Percentiles rank a stretch among this genome's conserved stretches.
These are phyloP conservation scores for Phenganax stokvisi DNA, from an alignment of 92 coral and sea anemone species.

Conservation along the genomic window DNA sequence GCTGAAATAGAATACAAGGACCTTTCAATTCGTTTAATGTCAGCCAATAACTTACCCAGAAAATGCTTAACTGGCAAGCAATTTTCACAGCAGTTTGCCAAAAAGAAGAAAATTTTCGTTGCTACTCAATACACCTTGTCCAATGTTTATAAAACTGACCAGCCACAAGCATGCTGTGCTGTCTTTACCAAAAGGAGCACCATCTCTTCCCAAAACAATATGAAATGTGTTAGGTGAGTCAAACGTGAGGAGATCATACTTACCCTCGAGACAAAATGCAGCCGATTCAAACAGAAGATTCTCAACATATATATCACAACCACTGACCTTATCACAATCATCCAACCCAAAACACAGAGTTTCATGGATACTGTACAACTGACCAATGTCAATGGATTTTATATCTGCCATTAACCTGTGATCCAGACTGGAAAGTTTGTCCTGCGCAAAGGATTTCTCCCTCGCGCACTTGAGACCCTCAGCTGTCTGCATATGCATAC, in stretches of 20 bases:
- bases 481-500: no score
- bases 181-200: conserved; percentile 50
- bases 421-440: neutral
- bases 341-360: conserved; percentile 38
- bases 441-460: no score
- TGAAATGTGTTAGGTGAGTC: conserved; percentile 20
- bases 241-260: conserved; percentile 9
- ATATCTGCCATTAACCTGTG: conserved; percentile 49
- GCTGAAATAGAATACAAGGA: conserved; percentile 28
- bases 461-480: no score
- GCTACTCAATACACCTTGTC: conserved; percentile 45
- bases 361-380: conserved; percentile 39
- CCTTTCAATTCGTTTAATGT: conserved; percentile 33
- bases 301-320: conserved; percentile 33
- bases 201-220: conserved; percentile 51
- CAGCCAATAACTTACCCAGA: conserved; percentile 21
- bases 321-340: conserved; percentile 39
- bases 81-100: conserved; percentile 54
- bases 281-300: conserved; percentile 29
- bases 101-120: conserved; percentile 43
- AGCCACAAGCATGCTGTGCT: conserved; percentile 46
- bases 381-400: conserved; percentile 45
- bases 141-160: conserved; percentile 40
- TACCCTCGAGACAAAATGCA: conserved; percentile 37
- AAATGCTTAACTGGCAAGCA: conserved; percentile 42